A percentile compares a stretch with the other conserved stretches of the same genome.
These are phyloP conservation scores for Polylopha cassiicola DNA, from an alignment of 2,888 invertebrate genomes.

Conservation along the genomic window DNA sequence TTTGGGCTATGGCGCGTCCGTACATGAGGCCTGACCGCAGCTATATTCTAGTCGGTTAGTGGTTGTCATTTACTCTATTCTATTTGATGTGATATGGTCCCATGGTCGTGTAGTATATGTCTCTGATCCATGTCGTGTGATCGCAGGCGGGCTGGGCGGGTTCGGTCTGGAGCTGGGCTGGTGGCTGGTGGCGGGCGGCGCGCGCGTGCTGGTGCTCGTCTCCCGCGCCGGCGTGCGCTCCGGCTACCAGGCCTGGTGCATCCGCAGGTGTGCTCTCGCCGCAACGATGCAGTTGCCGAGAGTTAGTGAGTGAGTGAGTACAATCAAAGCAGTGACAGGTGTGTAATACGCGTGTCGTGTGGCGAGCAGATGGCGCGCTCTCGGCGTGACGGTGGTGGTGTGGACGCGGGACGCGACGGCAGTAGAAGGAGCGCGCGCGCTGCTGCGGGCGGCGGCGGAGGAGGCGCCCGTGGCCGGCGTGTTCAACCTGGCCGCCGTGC, in stretches of 20 bases:
- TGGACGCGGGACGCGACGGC: slow-evolving; percentile 81
- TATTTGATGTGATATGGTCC: too few species aligned
- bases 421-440: slow-evolving; percentile 77
- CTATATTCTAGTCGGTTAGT: slow-evolving; percentile 84
- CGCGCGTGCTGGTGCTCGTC: slow-evolving; percentile 88
- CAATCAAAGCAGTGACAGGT: too few species aligned
- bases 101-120: too few species aligned
- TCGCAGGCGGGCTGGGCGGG: slow-evolving; percentile 90
- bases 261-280: slow-evolving; percentile 77
- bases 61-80: background rate
- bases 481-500: slow-evolving; percentile 96
- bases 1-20: slow-evolving; percentile 89
- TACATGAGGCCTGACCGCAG: slow-evolving; percentile 88
- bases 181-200: slow-evolving; percentile 93
- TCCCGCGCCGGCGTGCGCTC: slow-evolving; percentile 93
- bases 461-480: slow-evolving; percentile 89
- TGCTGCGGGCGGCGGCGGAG: slow-evolving; percentile 79
- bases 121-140: background rate
- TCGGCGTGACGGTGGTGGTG: slow-evolving; percentile 79
- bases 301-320: too few species aligned
- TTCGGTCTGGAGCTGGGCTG: slow-evolving; percentile 96
- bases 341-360: too few species aligned
- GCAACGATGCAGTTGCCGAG: background rate
- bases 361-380: slow-evolving; percentile 78
- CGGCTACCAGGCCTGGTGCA: slow-evolving; percentile 93